Base-by-base conservation (phyloP, 2,888 invertebrate genomes). In the Acleris sparsana region DNA sequence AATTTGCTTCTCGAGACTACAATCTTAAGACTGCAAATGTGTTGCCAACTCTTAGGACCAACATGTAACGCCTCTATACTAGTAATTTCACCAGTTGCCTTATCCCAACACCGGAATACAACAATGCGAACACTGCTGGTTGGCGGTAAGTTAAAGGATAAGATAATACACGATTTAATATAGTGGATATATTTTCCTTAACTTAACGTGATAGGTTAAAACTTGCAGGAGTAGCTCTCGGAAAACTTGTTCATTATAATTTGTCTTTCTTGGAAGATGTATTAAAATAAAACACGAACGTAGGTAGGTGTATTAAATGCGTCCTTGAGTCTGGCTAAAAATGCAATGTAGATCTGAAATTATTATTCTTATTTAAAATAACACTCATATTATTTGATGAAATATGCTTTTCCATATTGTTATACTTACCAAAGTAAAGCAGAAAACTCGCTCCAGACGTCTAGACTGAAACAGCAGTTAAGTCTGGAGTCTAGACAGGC, bases 401-500 rank as follows among this genome's bases (percentile, higher is more conserved):
- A 16, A n/a, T 44, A n/a, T 5, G 5, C 44, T 53, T 43, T 55
- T 43, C 13, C 11, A 13, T 43, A 20, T 16, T n/a, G 49, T 33
- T 51, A 48, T 18, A 18, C 39, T 11, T 25, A 25, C 6, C 25
- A 29, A 57, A 16, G 17, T 44, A 16, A 55, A 56, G 22, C 39
- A 56, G 46, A 52, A 44, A 64, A 57, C 52, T 33, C 51, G 61
- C 39, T 78, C 73, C 75, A 80, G 79, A 86, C 85, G 89, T 89
- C 89, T 88, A 87, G 89, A 89, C 88, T 73, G 72, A 75, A 77
- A 77, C 77, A 79, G 77, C 78, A 80, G 77, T 76, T 78, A 72
- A 75, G 90, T 89, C 91, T 90, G 89, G 91, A 75, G 90, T 89
- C 91, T 90, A 90, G 91, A 89, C 91, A 74, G 88, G 85, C 82